phyloP scores from a whole-genome alignment of 2,888 invertebrate species.

The Operophtera brumata region DNA sequence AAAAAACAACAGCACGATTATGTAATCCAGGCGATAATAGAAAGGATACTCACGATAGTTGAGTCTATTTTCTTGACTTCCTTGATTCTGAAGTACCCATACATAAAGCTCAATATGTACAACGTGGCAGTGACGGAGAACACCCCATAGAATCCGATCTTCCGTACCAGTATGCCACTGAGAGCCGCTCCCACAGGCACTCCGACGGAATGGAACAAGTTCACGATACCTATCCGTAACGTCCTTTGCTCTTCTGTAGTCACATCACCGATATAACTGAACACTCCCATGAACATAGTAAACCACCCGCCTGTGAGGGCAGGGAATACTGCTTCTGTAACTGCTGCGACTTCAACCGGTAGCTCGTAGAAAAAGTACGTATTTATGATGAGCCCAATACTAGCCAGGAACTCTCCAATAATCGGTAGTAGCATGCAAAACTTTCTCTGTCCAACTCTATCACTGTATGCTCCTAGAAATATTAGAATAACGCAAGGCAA shows the following conservation, averaged over 20 bases:
- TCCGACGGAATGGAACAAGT: conserved; percentile 93
- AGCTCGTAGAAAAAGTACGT: conserved; percentile 89
- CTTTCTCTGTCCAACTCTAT: conserved; percentile 84
- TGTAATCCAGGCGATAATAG: neutral
- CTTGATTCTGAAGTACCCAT: conserved; percentile 86
- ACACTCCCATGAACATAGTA: conserved; percentile 94
- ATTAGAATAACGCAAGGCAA: conserved; percentile 89
- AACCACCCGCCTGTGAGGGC: conserved; percentile 93
- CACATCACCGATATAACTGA: conserved; percentile 93
- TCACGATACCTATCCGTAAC: conserved; percentile 91
- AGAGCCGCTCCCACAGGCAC: conserved; percentile 94
- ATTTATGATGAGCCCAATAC: conserved; percentile 88
- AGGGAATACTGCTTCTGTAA: conserved; percentile 90
- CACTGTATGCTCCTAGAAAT: conserved; percentile 90
- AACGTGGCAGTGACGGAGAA: conserved; percentile 88
- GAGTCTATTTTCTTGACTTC: conserved; percentile 80
- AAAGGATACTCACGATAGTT: conserved; percentile 55
- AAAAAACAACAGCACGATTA: conserved; percentile 4
- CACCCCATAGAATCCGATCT: conserved; percentile 91
- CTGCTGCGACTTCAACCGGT: conserved; percentile 90
- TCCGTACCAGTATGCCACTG: conserved; percentile 88
- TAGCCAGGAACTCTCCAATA: conserved; percentile 88
- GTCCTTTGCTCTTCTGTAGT: conserved; percentile 92
- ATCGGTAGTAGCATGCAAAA: conserved; percentile 92
- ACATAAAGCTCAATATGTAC: conserved; percentile 87